phyloP scores from a whole-genome alignment of 2,888 invertebrate species.

The Ernsta delagoae region DNA sequence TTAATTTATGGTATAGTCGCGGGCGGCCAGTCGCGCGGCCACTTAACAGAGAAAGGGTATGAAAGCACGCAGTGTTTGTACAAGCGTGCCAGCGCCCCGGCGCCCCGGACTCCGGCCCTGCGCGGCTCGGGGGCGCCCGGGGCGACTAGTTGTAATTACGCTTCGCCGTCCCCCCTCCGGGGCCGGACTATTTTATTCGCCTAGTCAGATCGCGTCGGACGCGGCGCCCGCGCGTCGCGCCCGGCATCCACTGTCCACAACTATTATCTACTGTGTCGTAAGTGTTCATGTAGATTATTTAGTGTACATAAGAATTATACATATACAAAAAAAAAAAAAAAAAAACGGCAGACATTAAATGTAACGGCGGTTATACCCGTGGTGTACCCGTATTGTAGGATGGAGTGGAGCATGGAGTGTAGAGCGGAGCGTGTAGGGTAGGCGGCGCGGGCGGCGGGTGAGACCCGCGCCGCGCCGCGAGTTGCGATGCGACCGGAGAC shows the following conservation, averaged over 20 bases:
- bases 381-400: slow-evolving; percentile 43
- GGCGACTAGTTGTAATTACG: slow-evolving; percentile 68
- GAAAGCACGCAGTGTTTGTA: neutral
- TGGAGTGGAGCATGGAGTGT: slow-evolving; percentile 17
- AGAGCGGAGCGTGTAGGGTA: slow-evolving; percentile 40
- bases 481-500: slow-evolving; percentile 41
- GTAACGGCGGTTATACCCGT: slow-evolving; percentile 56
- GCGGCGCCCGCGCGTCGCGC: slow-evolving; percentile 57
- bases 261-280: slow-evolving; percentile 79
- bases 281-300: slow-evolving; percentile 80
- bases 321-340: slow-evolving; percentile 60
- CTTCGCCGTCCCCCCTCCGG: slow-evolving; percentile 65
- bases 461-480: slow-evolving; percentile 37
- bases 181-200: slow-evolving; percentile 67
- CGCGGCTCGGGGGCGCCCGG: slow-evolving; percentile 8
- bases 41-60: neutral
- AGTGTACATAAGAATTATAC: slow-evolving; percentile 78
- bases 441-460: slow-evolving; percentile 36
- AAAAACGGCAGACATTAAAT: slow-evolving; percentile 64
- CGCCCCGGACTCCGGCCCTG: slow-evolving; percentile 11
- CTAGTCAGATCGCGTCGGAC: slow-evolving; percentile 72
- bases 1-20: neutral
- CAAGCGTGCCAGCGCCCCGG: slow-evolving; percentile 5
- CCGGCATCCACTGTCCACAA: slow-evolving; percentile 61
- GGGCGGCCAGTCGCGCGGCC: neutral